A percentile compares a stretch with the other conserved stretches of the same genome.
phyloP scores from a whole-genome alignment of 2,888 invertebrate genomes.

The Nephrotoma appendiculata region DNA sequence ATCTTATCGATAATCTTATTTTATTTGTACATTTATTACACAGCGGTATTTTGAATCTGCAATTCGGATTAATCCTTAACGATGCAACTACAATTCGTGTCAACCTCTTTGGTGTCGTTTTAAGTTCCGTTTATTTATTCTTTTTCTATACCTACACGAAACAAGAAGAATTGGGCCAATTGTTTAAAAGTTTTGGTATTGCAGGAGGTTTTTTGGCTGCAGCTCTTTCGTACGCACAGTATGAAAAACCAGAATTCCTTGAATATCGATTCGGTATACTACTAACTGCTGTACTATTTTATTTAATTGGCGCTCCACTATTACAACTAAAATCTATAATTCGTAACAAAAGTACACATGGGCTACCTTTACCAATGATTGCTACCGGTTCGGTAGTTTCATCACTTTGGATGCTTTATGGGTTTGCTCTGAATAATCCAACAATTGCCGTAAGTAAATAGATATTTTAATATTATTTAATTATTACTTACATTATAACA shows the following conservation, averaged over 20 bases:
- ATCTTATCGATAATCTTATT: not conserved
- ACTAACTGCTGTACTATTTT: slow-evolving; percentile 50
- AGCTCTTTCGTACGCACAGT: slow-evolving; percentile 44
- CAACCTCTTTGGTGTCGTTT: slow-evolving; percentile 55
- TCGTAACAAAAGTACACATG: slow-evolving; percentile 64
- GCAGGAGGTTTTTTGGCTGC: slow-evolving; percentile 40
- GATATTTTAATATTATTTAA: not conserved
- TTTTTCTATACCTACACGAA: slow-evolving; percentile 52
- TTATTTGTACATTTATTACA: slow-evolving; percentile 22
- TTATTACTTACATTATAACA: not conserved
- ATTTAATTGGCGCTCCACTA: slow-evolving; percentile 55
- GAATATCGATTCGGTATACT: slow-evolving; percentile 57
- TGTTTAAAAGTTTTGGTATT: slow-evolving; percentile 38
- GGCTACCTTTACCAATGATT: slow-evolving; percentile 79
- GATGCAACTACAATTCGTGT: slow-evolving; percentile 66
- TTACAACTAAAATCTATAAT: slow-evolving; percentile 61
- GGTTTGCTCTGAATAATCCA: slow-evolving; percentile 24
- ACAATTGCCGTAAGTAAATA: slow-evolving; percentile 23
- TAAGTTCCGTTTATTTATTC: slow-evolving; percentile 51
- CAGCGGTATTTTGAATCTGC: slow-evolving; percentile 55
- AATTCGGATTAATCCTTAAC: slow-evolving; percentile 55
- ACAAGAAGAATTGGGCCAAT: slow-evolving; percentile 34
- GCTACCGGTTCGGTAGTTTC: slow-evolving; percentile 64
- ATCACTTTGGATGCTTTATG: slow-evolving; percentile 26
- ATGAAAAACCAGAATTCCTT: slow-evolving; percentile 47